Evolutionary conservation across 2,797 vertebrate genomes (phyloP).

Genomic region (Arnoldichthys spilopterus): DNA sequence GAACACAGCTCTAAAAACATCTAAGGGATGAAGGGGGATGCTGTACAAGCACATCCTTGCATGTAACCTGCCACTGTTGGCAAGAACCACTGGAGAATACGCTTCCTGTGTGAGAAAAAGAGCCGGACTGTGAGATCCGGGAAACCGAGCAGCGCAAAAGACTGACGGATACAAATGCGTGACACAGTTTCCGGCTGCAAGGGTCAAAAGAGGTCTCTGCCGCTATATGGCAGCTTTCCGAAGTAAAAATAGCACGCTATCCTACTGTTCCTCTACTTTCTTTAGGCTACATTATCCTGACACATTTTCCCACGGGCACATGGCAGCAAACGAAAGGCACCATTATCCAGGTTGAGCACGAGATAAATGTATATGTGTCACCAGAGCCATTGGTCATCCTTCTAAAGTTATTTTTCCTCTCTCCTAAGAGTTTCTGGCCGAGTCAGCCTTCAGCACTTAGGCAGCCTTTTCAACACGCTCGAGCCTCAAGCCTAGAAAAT

Average conservation of each 20-base stretch:
- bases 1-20: slow-evolving; percentile 35
- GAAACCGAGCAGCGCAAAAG: slow-evolving; percentile 42
- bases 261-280: slow-evolving; percentile 37
- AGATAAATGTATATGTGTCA: slow-evolving; percentile 10
- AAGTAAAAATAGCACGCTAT: slow-evolving; percentile 47
- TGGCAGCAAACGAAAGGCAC: slow-evolving; percentile 20
- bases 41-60: slow-evolving; percentile 2
- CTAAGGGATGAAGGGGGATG: slow-evolving; percentile 27
- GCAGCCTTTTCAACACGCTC: background rate
- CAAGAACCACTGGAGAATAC: slow-evolving; percentile 35
- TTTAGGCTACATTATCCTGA: slow-evolving; percentile 28
- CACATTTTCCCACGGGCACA: slow-evolving; percentile 38
- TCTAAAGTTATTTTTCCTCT: slow-evolving; percentile 4
- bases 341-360: background rate
- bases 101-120: slow-evolving; percentile 38
- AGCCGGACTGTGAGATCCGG: slow-evolving; percentile 33
- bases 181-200: slow-evolving; percentile 52
- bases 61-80: slow-evolving; percentile 31
- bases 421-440: background rate
- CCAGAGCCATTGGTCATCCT: background rate
- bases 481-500: slow-evolving; percentile 6
- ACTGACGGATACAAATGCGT: slow-evolving; percentile 53
- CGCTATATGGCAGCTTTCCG: slow-evolving; percentile 40
- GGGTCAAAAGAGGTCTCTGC: slow-evolving; percentile 51
- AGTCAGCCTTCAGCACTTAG: background rate